phyloP scores from a whole-genome alignment of 2,113 vertebrate species.

The Platysteira castanea region DNA sequence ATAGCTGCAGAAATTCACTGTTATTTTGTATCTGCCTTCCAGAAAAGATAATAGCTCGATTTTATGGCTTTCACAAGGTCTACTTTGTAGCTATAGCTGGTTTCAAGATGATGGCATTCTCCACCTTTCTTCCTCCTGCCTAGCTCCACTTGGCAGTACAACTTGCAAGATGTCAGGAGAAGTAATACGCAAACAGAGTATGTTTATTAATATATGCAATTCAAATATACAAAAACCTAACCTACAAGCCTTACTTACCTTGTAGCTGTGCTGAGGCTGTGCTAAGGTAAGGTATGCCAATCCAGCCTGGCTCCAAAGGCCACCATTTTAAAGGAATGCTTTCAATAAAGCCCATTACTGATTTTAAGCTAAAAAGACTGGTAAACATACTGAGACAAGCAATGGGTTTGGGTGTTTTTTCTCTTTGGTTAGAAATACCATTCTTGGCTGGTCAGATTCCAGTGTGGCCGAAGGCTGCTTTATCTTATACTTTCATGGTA shows the following conservation, averaged over 20 bases:
- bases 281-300: background rate
- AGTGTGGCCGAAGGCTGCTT: background rate
- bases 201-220: background rate
- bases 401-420: rapidly evolving
- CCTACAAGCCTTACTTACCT: background rate
- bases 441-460: background rate
- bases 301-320: background rate
- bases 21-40: background rate
- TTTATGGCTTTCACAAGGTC: background rate
- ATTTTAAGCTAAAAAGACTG: background rate
- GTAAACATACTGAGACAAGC: background rate
- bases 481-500: background rate
- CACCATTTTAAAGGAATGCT: background rate
- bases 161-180: background rate
- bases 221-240: background rate
- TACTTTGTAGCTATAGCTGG: background rate
- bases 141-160: background rate
- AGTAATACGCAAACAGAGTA: background rate
- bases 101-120: background rate
- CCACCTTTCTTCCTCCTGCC: background rate
- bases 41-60: background rate
- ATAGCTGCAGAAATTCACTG: background rate
- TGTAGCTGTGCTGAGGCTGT: background rate
- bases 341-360: background rate
- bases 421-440: background rate